Evolutionary conservation across 1,140 invertebrate genomes (phyloP).

Genomic region (Hycleus phaleratus): DNA sequence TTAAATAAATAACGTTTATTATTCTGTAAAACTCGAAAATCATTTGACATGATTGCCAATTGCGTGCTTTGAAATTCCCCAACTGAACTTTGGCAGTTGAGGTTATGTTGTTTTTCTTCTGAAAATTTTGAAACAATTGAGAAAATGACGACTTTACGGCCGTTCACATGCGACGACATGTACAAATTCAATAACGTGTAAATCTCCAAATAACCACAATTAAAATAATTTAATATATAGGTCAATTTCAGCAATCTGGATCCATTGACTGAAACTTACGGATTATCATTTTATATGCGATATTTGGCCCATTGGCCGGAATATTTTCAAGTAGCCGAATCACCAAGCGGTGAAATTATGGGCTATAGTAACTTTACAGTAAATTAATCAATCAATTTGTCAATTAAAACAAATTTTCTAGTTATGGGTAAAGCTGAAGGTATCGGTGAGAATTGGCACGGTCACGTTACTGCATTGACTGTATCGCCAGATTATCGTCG

Average conservation of each 20-base stretch:
- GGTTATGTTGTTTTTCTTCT: no score
- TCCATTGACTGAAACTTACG: constrained; percentile 96
- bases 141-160: constrained; percentile 83
- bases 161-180: constrained; percentile 90
- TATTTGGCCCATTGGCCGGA: constrained; percentile 99
- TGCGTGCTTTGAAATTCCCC: no score
- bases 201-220: constrained; percentile 41
- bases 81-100: no score
- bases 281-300: constrained; percentile 94
- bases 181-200: constrained; percentile 95
- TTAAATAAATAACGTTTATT: no score
- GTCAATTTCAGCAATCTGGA: constrained; percentile 77
- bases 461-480: constrained; percentile 95
- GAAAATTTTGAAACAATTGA: neutral
- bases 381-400: constrained; percentile 41
- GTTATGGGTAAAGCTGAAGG: constrained; percentile 99
- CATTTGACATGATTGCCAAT: no score
- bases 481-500: constrained; percentile 92
- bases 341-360: constrained; percentile 92
- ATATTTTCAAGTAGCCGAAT: constrained; percentile 95
- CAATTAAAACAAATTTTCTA: constrained; percentile 37
- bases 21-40: no score
- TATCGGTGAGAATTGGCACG: constrained; percentile 92
- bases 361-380: constrained; percentile 74
- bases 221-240: neutral